phyloP scores from a whole-genome alignment of 2,113 vertebrate species.

The Perca fluviatilis region DNA sequence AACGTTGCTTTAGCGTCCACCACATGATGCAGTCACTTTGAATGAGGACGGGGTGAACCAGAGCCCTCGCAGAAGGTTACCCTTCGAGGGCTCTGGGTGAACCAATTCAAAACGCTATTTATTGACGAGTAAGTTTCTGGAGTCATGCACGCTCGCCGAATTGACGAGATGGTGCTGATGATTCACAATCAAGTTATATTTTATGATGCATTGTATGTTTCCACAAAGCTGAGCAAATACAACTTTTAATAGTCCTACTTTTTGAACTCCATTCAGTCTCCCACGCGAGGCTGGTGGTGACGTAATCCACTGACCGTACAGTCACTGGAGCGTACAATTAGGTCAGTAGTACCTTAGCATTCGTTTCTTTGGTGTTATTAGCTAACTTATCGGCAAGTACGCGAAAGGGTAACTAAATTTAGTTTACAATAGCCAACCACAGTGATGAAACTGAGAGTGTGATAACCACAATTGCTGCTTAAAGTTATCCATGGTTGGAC shows the following conservation, averaged over 20 bases:
- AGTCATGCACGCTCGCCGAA: background rate
- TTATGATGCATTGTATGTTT: background rate
- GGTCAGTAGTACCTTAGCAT: background rate
- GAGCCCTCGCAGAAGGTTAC: too few relatives aligned
- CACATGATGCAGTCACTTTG: background rate
- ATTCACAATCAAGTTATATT: background rate
- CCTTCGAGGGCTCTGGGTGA: too few relatives aligned
- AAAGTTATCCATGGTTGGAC: background rate
- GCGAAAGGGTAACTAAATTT: background rate
- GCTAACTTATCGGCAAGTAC: background rate
- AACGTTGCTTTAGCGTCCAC: background rate
- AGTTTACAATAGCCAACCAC: background rate
- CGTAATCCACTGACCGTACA: slow-evolving; percentile 31
- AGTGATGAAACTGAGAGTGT: background rate
- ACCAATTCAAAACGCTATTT: background rate
- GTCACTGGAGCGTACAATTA: background rate
- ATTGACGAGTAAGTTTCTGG: background rate
- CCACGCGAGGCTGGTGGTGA: slow-evolving; percentile 20
- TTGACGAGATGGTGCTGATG: accelerated
- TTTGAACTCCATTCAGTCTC: background rate
- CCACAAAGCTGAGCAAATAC: background rate
- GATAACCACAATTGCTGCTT: background rate
- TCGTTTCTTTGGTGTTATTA: background rate
- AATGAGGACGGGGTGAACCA: background rate
- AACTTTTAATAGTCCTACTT: background rate